These are phyloP conservation scores for Aratinga solstitialis DNA, from an alignment of 2,797 vertebrate genomes.

Conservation along the genomic window DNA sequence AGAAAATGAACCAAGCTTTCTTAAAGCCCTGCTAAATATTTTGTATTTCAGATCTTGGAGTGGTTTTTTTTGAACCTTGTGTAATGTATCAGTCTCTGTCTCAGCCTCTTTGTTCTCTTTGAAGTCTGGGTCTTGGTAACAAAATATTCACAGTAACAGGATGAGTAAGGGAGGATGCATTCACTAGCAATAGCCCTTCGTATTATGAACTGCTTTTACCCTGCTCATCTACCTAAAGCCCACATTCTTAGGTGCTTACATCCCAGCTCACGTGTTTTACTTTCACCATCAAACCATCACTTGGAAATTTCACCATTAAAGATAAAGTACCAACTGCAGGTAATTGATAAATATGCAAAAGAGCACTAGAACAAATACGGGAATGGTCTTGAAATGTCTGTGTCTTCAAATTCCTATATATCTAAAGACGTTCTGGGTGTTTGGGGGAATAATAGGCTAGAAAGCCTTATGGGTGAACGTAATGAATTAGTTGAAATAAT, in stretches of 20 bases:
- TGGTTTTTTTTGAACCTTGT: background rate
- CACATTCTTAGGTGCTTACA: background rate
- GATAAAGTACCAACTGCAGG: background rate
- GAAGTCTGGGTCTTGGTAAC: background rate
- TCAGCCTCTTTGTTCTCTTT: background rate
- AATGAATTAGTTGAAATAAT: slow-evolving; percentile 8
- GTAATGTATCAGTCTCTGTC: background rate
- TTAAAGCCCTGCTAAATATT: background rate
- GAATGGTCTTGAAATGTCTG: background rate
- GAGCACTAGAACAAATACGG: background rate
- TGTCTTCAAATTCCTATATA: background rate
- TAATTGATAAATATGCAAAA: background rate
- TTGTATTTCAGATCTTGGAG: background rate
- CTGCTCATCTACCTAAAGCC: background rate
- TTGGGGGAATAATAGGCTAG: background rate
- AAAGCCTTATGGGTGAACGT: background rate
- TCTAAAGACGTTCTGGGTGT: background rate
- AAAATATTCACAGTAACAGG: background rate
- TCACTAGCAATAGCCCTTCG: background rate
- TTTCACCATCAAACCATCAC: background rate
- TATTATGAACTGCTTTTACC: background rate
- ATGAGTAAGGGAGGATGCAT: background rate
- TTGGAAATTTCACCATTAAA: background rate
- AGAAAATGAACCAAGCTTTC: background rate
- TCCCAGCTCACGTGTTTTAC: background rate